A percentile compares a stretch with the other conserved stretches of the same genome.
Conservation (phyloP, 2,797 vertebrate species). For the Nyctalus aviator region DNA sequence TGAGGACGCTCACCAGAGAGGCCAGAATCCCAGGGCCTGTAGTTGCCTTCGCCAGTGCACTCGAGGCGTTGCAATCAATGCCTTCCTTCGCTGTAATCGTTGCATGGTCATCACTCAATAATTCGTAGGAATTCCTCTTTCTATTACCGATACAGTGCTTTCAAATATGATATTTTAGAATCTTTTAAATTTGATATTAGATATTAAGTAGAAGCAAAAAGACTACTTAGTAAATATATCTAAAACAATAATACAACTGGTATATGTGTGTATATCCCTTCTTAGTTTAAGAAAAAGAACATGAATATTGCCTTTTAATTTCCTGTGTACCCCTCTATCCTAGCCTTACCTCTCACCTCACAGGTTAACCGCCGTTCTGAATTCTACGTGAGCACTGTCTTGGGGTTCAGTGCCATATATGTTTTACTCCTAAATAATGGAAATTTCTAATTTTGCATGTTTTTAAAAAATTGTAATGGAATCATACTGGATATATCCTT, state of each 20-base stretch:
- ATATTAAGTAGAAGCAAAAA: conserved; percentile 48
- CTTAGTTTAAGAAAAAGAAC: not conserved
- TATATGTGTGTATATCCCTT: not conserved
- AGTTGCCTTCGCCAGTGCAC: not conserved
- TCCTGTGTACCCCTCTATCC: not conserved
- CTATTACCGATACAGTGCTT: not conserved
- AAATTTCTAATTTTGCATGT: not conserved
- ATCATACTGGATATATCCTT: not conserved
- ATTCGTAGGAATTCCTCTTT: not conserved
- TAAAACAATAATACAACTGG: not conserved
- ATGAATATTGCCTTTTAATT: not conserved
- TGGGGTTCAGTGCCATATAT: not conserved
- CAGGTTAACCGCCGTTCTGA: not conserved
- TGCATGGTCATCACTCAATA: not conserved
- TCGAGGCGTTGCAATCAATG: not conserved
- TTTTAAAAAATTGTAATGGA: not conserved
- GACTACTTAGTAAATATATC: not conserved
- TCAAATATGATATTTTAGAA: not conserved
- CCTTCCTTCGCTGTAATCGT: not conserved
- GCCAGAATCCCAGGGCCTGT: not conserved
- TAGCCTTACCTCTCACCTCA: not conserved
- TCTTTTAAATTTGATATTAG: conserved; percentile 9
- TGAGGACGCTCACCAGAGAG: not conserved
- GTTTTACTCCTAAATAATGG: not conserved
- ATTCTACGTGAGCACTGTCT: not conserved